Evolutionary conservation across 92 coral and sea anemone species (phyloP), one percentile per base, ranked within the genome.

Genomic region (Epizoanthus ramosus): DNA sequence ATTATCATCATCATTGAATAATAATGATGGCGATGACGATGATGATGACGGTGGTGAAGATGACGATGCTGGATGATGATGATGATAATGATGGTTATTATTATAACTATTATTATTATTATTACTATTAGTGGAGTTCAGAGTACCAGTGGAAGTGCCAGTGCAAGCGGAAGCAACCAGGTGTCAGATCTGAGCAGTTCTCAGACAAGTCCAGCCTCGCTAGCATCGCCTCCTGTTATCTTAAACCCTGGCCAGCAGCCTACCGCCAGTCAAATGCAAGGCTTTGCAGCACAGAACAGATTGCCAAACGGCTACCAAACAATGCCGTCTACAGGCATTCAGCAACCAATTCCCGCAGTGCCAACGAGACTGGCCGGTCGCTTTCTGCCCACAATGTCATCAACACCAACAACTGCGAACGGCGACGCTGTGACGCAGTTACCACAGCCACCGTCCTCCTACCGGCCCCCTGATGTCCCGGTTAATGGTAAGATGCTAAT

Each of bases 341-440:
- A 83, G 63, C 69, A 45, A 9, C 41, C 68, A 5, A 74, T 71
- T 21, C 73, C 70, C 5, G 57, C 68, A 19, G 77, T 75, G 19
- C 89, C 90, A 6, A 83, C 21, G 79, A 82, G 93, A 64, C 17
- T 61, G n/a, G 67, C 85, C 65, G 86, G 87, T 16, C 75, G 90
- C 8, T 93, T 93, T 77, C 84, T 84, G 69, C 98, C 98, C 23
- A 88, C 94, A 7, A 77, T 91, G 89, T 88, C 98, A 2, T 93
- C 98, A 31, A 93, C 98, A 17, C 98, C 97, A 56, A 50, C 87
- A 17, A 69, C 86, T 45, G 86, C 58, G 31, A 71, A 71, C 70
- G 85, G 80, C 8, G 73, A 56, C 37, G 58, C 79, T 13, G 72
- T 22, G 64, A 19, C 57, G 24, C 82, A 77, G 3, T 24, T 77